A percentile compares a stretch with the other conserved stretches of the same genome.
Conservation (phyloP, 2,797 vertebrate genomes). For the Oceanodroma leucorhoa region DNA sequence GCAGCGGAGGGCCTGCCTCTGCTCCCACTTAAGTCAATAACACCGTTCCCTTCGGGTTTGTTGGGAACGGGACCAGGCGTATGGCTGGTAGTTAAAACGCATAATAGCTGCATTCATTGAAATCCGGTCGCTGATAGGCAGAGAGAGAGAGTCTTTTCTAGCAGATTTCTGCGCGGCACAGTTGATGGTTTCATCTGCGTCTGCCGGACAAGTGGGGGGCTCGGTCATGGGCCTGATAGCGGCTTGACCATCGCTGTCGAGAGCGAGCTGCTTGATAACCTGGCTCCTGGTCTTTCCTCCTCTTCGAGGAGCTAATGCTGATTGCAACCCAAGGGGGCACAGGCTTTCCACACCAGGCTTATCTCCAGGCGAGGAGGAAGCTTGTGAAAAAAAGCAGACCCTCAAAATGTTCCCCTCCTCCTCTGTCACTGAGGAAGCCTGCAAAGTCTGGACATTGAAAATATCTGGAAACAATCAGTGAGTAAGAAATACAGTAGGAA, state of each 20-base stretch:
- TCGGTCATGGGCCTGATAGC: not conserved
- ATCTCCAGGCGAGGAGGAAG: constrained; percentile 23
- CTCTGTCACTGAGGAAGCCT: not conserved
- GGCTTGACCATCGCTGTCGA: not conserved
- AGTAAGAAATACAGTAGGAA: not conserved
- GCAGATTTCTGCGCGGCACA: not conserved
- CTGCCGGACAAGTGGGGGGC: not conserved
- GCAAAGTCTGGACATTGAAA: not conserved
- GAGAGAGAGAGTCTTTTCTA: not conserved
- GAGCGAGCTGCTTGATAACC: not conserved
- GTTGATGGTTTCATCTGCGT: not conserved
- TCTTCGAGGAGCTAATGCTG: not conserved
- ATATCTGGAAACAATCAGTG: not conserved
- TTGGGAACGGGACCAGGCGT: not conserved
- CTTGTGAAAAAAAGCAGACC: constrained; percentile 3
- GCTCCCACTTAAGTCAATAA: constrained; percentile 33
- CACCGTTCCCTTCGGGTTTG: not conserved
- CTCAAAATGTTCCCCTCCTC: not conserved
- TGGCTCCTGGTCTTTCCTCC: not conserved
- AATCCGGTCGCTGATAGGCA: not conserved
- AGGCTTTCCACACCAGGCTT: not conserved
- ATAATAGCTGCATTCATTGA: constrained; percentile 30
- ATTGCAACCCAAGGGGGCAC: not conserved
- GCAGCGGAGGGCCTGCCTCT: not conserved
- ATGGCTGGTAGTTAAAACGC: not conserved